phyloP scores from a whole-genome alignment of 2,888 invertebrate species.

The Koerneria pararmatus region DNA sequence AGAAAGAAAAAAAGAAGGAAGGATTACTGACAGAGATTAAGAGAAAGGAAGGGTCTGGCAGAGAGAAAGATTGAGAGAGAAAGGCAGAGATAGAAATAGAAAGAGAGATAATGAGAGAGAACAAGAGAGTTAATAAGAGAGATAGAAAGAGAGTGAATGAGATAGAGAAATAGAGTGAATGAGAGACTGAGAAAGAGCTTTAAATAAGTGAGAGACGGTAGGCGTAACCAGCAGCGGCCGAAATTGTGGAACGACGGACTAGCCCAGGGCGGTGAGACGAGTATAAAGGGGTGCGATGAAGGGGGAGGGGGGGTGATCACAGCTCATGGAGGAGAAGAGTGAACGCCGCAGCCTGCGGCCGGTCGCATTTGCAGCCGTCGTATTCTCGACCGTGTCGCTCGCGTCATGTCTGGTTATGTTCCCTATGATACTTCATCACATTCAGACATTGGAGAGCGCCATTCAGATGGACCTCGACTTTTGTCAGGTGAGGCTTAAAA shows the following conservation, averaged over 20 bases:
- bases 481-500: slow-evolving; percentile 48
- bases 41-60: background rate
- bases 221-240: too few species aligned
- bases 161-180: too few species aligned
- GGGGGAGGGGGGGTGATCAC: too few species aligned
- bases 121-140: too few species aligned
- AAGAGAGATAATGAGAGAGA: too few species aligned
- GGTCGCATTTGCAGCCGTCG: slow-evolving; percentile 57
- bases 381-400: slow-evolving; percentile 48
- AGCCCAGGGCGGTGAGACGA: too few species aligned
- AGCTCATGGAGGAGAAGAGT: too few species aligned
- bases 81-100: background rate
- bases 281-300: too few species aligned
- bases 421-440: slow-evolving; percentile 57
- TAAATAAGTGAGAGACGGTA: too few species aligned
- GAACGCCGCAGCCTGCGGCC: slow-evolving; percentile 50
- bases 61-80: background rate
- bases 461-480: slow-evolving; percentile 58
- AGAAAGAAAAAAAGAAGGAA: background rate
- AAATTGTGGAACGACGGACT: too few species aligned
- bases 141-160: too few species aligned
- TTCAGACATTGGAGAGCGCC: slow-evolving; percentile 57
- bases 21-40: background rate
- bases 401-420: slow-evolving; percentile 57
- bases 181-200: too few species aligned